Percentiles rank a stretch among this genome's conserved stretches.
These are phyloP conservation scores for Margaritifera margaritifera DNA, from an alignment of 2,888 invertebrate species.

Conservation along the genomic window DNA sequence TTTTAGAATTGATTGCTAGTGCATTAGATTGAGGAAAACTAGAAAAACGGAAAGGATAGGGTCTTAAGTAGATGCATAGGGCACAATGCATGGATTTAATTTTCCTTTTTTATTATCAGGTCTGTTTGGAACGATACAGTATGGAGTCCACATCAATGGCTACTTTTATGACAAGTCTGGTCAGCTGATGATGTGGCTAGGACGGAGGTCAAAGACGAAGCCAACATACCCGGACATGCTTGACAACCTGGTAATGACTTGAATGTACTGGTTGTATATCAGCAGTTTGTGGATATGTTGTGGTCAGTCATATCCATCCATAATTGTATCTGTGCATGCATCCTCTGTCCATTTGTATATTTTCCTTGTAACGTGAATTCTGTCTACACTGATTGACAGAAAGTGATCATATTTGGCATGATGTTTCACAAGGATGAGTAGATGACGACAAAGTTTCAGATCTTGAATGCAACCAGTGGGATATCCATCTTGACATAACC, in stretches of 20 bases:
- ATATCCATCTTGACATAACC: too few species aligned
- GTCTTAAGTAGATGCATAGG: slow-evolving; percentile 68
- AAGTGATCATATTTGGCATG: too few species aligned
- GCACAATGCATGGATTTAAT: not conserved
- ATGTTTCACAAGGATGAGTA: too few species aligned
- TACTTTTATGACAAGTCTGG: slow-evolving; percentile 89
- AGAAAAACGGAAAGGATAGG: too few species aligned
- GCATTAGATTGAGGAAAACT: too few species aligned
- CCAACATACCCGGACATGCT: slow-evolving; percentile 96
- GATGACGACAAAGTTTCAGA: too few species aligned
- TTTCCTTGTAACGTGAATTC: too few species aligned
- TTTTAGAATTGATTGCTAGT: too few species aligned
- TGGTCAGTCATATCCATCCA: not conserved
- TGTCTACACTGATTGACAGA: too few species aligned
- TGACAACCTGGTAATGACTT: slow-evolving; percentile 86
- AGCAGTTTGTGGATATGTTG: not conserved
- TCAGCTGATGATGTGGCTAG: slow-evolving; percentile 93
- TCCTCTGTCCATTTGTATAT: too few species aligned
- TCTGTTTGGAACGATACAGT: slow-evolving; percentile 93
- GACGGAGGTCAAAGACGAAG: slow-evolving; percentile 90
- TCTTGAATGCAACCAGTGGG: too few species aligned
- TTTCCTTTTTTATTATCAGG: slow-evolving; percentile 71
- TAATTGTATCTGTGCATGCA: not conserved
- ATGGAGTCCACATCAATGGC: slow-evolving; percentile 95
- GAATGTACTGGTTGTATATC: too few species aligned